Percentiles rank a stretch among this genome's conserved stretches.
phyloP scores from a whole-genome alignment of 2,113 vertebrate species.

The Thinocorus orbignyianus region DNA sequence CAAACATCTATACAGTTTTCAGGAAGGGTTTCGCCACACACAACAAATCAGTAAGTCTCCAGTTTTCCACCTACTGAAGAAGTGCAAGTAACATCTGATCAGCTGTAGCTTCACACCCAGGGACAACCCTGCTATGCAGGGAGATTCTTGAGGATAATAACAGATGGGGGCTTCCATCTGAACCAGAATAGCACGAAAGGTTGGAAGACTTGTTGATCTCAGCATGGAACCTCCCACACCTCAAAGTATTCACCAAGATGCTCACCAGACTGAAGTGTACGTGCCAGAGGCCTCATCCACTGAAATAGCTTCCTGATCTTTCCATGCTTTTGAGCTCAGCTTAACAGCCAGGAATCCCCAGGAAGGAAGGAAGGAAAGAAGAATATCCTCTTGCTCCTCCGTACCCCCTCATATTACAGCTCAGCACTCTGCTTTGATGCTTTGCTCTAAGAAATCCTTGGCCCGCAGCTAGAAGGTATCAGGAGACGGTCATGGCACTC shows the following conservation, averaged over 20 bases:
- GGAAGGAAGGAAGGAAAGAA: constrained; percentile 41
- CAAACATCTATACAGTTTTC: rapidly evolving
- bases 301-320: constrained; percentile 20
- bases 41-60: background rate
- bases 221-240: constrained; percentile 34
- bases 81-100: constrained; percentile 5
- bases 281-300: constrained; percentile 14
- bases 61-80: constrained; percentile 1
- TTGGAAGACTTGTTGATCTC: constrained; percentile 36
- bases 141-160: constrained; percentile 10
- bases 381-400: constrained; percentile 19
- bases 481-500: background rate
- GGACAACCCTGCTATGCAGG: background rate
- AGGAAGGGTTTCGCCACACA: background rate
- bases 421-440: background rate
- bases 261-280: background rate
- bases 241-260: constrained; percentile 2
- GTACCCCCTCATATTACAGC: background rate
- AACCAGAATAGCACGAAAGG: constrained; percentile 22
- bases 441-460: background rate
- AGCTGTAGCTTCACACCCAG: background rate
- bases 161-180: constrained; percentile 23
- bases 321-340: background rate
- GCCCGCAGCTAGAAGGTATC: background rate
- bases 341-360: constrained; percentile 16